phyloP scores from a whole-genome alignment of 2,113 vertebrate species.

The Apaloderma vittatum region DNA sequence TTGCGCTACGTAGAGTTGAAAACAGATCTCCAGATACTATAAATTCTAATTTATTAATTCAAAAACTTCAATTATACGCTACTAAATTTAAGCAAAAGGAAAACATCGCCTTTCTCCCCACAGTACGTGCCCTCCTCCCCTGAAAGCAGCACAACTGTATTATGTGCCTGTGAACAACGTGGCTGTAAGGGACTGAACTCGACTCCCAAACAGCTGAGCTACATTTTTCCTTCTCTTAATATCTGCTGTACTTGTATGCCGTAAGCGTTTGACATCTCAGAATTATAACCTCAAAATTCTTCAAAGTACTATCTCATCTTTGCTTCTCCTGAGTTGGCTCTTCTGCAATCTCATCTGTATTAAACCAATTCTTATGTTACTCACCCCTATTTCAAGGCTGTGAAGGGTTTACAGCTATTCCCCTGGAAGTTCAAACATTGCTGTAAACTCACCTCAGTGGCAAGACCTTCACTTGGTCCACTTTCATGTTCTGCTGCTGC shows the following conservation, averaged over 20 bases:
- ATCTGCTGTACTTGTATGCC: neutral
- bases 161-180: neutral
- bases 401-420: neutral
- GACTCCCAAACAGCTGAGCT: neutral
- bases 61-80: neutral
- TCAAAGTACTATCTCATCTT: neutral
- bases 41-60: neutral
- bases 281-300: neutral
- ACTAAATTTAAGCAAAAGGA: neutral
- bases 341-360: neutral
- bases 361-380: neutral
- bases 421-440: neutral
- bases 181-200: neutral
- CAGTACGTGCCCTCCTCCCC: neutral
- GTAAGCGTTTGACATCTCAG: neutral
- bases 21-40: neutral
- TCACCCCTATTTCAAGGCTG: neutral
- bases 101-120: neutral
- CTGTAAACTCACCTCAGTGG: conserved; percentile 50
- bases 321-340: neutral
- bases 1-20: neutral
- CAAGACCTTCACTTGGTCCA: neutral
- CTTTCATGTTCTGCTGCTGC: neutral
- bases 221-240: neutral
- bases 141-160: neutral